A percentile compares a stretch with the other conserved stretches of the same genome.
Conservation (phyloP, 2,888 invertebrate species). For the Diabrotica balteata region DNA sequence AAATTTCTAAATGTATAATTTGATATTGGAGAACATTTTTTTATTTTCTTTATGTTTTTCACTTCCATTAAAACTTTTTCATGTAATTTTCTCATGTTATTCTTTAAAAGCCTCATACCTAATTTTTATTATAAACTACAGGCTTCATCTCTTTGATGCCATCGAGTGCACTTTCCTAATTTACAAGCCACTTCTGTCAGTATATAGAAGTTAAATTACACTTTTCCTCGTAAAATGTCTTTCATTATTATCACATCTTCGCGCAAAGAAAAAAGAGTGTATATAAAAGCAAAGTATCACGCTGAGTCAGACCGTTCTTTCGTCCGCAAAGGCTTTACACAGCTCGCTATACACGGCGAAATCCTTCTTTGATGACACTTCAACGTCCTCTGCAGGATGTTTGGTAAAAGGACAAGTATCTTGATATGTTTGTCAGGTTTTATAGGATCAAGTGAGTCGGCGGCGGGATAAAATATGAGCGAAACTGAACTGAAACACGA, state of each 20-base stretch:
- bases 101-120: no score
- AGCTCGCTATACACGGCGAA: slow-evolving; percentile 14
- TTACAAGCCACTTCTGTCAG: no score
- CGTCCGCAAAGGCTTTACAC: slow-evolving; percentile 20
- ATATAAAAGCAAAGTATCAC: slow-evolving; percentile 17
- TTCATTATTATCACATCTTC: slow-evolving; percentile 12
- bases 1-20: no score
- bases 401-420: slow-evolving; percentile 49
- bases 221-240: slow-evolving; percentile 2
- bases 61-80: no score
- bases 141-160: no score
- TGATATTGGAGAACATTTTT: no score
- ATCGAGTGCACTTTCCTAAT: no score
- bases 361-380: slow-evolving; percentile 30
- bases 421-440: slow-evolving; percentile 59
- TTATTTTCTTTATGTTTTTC: no score
- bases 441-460: slow-evolving; percentile 57
- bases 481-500: slow-evolving; percentile 17
- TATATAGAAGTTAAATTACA: no score
- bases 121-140: no score
- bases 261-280: slow-evolving; percentile 4
- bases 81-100: no score
- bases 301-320: slow-evolving; percentile 19
- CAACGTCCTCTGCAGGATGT: slow-evolving; percentile 35
- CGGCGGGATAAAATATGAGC: slow-evolving; percentile 35